phyloP scores from a whole-genome alignment of 2,113 vertebrate species.

The Paratilapia polleni region DNA sequence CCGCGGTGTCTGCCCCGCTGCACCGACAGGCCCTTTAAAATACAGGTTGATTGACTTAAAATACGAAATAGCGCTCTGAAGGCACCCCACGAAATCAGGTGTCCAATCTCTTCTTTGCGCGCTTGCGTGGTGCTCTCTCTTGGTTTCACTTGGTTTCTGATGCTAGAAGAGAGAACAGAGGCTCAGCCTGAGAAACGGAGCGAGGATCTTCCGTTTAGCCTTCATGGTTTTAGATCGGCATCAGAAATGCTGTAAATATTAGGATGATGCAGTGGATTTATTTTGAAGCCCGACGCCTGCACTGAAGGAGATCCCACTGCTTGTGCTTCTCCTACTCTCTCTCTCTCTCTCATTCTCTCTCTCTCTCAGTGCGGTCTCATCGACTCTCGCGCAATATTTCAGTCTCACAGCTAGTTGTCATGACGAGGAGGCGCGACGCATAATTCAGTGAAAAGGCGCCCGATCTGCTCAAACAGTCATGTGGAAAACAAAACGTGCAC shows the following conservation, averaged over 20 bases:
- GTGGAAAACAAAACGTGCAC: slow-evolving; percentile 3
- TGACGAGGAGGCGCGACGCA: slow-evolving; percentile 64
- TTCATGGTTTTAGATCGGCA: slow-evolving; percentile 17
- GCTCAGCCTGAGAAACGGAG: slow-evolving; percentile 15
- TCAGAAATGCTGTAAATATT: background rate
- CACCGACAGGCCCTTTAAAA: slow-evolving; percentile 20
- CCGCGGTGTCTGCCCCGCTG: slow-evolving; percentile 44
- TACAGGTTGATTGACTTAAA: slow-evolving; percentile 30
- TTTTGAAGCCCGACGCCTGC: slow-evolving; percentile 44
- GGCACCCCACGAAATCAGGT: slow-evolving; percentile 63
- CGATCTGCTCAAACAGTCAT: slow-evolving; percentile 8
- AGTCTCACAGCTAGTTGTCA: slow-evolving; percentile 64
- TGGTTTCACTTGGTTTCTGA: slow-evolving; percentile 44
- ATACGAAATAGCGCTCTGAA: slow-evolving; percentile 44
- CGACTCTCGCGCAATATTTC: slow-evolving; percentile 54
- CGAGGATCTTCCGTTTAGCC: slow-evolving; percentile 37
- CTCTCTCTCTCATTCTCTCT: slow-evolving; percentile 34
- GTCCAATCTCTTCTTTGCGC: slow-evolving; percentile 62
- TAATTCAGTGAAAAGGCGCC: slow-evolving; percentile 21
- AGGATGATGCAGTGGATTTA: slow-evolving; percentile 34
- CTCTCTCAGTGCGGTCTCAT: slow-evolving; percentile 59
- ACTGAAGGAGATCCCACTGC: slow-evolving; percentile 39
- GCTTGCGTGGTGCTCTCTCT: slow-evolving; percentile 62
- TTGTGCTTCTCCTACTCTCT: slow-evolving; percentile 23
- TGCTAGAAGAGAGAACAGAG: slow-evolving; percentile 28